phyloP scores from a whole-genome alignment of 2,797 vertebrate genomes.

The Falco naumanni region DNA sequence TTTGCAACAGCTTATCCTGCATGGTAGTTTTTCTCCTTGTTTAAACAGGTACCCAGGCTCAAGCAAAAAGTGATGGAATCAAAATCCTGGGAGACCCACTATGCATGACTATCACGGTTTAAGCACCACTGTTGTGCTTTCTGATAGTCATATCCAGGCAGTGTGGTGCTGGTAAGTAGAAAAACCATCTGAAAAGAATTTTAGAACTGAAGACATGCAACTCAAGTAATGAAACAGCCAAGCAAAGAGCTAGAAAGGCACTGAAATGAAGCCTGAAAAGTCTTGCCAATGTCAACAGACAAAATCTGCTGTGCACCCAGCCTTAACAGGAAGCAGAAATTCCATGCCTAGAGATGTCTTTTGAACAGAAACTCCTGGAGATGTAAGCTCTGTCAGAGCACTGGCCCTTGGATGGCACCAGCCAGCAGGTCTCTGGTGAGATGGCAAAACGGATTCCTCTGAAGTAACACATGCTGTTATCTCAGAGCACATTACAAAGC shows the following conservation, averaged over 20 bases:
- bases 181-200: not conserved
- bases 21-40: not conserved
- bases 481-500: not conserved
- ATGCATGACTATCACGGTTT: too few species aligned
- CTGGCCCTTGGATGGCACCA: not conserved
- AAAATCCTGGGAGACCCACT: not conserved
- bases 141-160: not conserved
- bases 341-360: not conserved
- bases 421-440: not conserved
- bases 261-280: not conserved
- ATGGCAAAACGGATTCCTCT: not conserved
- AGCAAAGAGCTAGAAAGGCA: not conserved
- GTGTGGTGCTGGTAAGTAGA: not conserved
- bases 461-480: not conserved
- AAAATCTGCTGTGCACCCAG: not conserved
- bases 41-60: not conserved
- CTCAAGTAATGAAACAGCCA: not conserved
- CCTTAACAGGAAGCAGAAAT: not conserved
- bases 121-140: not conserved
- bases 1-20: not conserved
- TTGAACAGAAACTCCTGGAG: not conserved
- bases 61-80: not conserved
- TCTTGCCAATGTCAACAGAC: not conserved
- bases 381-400: not conserved
- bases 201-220: not conserved